Percentiles rank a stretch among this genome's conserved stretches.
phyloP scores from a whole-genome alignment of 2,113 vertebrate genomes.

The Chamaetylas fuelleborni region DNA sequence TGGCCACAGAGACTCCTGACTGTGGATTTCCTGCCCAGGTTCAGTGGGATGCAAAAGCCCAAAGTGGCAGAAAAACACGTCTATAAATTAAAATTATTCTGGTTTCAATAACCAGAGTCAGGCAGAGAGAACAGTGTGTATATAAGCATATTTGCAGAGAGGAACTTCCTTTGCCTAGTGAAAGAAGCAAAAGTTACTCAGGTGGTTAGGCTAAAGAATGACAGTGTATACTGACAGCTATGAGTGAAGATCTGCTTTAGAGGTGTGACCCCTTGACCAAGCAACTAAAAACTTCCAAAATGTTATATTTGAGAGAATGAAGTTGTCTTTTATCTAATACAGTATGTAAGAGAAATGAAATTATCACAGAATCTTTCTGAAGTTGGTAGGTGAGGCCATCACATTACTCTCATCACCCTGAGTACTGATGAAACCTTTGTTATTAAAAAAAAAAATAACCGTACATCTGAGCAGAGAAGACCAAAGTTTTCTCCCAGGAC shows the following conservation, averaged over 20 bases:
- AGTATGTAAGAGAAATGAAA: background rate
- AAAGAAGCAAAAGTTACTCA: background rate
- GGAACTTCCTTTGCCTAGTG: background rate
- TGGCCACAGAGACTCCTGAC: background rate
- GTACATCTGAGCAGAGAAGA: background rate
- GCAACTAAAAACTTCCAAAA: background rate
- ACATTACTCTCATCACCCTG: background rate
- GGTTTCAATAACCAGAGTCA: background rate
- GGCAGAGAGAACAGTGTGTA: background rate
- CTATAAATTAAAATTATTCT: background rate
- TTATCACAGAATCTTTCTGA: background rate
- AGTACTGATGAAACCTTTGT: background rate
- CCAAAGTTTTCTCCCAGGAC: background rate
- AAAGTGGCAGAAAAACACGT: background rate
- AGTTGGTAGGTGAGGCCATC: background rate
- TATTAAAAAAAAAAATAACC: background rate
- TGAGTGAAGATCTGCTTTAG: background rate
- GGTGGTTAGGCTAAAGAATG: background rate
- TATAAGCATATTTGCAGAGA: background rate
- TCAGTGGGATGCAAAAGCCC: background rate
- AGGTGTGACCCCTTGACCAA: background rate
- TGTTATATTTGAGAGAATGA: background rate
- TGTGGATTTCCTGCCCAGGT: background rate
- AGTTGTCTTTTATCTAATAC: background rate
- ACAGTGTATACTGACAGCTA: background rate